A percentile compares a stretch with the other conserved stretches of the same genome.
Evolutionary conservation across 2,113 vertebrate genomes (phyloP).

Genomic region (Phoxinus phoxinus): DNA sequence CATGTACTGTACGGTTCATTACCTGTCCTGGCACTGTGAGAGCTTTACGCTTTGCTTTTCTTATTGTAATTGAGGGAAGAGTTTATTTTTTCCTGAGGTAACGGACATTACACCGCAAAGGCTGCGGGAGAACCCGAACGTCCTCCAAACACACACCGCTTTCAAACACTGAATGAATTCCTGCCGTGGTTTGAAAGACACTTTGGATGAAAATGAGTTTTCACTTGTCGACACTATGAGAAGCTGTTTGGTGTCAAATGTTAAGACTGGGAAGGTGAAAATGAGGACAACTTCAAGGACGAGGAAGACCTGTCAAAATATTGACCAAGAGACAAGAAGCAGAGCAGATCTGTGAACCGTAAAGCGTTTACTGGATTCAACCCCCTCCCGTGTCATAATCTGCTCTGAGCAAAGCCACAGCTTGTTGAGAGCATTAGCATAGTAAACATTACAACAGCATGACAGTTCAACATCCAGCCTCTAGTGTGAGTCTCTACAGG

Average conservation of each 20-base stretch:
- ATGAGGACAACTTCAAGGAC: conserved; percentile 54
- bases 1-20: neutral
- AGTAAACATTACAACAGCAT: conserved; percentile 31
- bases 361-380: neutral
- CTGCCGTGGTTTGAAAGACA: conserved; percentile 44
- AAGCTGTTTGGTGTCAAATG: conserved; percentile 24
- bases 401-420: conserved; percentile 19
- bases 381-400: neutral
- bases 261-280: conserved; percentile 33
- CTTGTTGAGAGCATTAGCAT: conserved; percentile 17
- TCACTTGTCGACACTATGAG: conserved; percentile 26
- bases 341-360: conserved; percentile 49
- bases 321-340: conserved; percentile 57
- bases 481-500: neutral
- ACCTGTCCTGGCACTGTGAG: no score
- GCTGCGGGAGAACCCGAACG: neutral
- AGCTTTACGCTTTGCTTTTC: neutral
- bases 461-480: conserved; percentile 5
- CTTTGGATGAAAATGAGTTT: conserved; percentile 39
- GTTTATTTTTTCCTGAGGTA: neutral
- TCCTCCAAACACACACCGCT: neutral
- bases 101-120: neutral
- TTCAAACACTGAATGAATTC: conserved; percentile 11
- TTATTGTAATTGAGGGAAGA: neutral
- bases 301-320: conserved; percentile 62